These are phyloP conservation scores for Drosophila gaucha DNA, from an alignment of 2,888 invertebrate species.

Conservation along the genomic window DNA sequence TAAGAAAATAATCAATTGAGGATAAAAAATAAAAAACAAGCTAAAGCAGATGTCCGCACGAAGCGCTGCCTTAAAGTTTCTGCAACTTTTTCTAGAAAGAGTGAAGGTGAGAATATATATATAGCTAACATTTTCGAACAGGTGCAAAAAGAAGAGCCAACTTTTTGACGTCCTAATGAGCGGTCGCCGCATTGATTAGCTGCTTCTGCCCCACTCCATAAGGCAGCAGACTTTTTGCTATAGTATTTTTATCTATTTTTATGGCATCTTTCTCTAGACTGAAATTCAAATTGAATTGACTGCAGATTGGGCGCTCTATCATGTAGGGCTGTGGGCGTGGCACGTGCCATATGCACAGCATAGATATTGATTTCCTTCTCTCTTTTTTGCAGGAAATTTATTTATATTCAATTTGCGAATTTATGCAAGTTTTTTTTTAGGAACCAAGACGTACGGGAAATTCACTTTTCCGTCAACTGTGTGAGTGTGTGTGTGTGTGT, in stretches of 20 bases:
- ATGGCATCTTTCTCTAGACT: no score
- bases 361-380: slow-evolving; percentile 41
- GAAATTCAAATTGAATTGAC: slow-evolving; percentile 68
- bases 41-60: slow-evolving; percentile 37
- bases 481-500: slow-evolving; percentile 4
- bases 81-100: slow-evolving; percentile 30
- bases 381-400: slow-evolving; percentile 70
- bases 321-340: slow-evolving; percentile 24
- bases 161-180: slow-evolving; percentile 52
- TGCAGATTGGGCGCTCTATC: slow-evolving; percentile 27
- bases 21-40: slow-evolving; percentile 10
- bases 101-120: not conserved
- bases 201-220: no score
- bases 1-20: slow-evolving; percentile 31
- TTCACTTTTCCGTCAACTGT: slow-evolving; percentile 46
- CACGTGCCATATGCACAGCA: slow-evolving; percentile 56
- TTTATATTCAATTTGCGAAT: slow-evolving; percentile 78
- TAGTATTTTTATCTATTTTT: slow-evolving; percentile 37
- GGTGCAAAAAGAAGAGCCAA: slow-evolving; percentile 30
- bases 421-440: slow-evolving; percentile 54
- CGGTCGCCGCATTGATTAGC: slow-evolving; percentile 47
- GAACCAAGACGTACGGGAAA: slow-evolving; percentile 38
- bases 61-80: slow-evolving; percentile 49
- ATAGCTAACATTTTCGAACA: slow-evolving; percentile 11
- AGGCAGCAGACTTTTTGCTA: slow-evolving; percentile 7